Evolutionary conservation across 53 echinoderm and acorn worm genomes (phyloP), one percentile per base, ranked within the genome.

Genomic region (Paracentrotus lividus): DNA sequence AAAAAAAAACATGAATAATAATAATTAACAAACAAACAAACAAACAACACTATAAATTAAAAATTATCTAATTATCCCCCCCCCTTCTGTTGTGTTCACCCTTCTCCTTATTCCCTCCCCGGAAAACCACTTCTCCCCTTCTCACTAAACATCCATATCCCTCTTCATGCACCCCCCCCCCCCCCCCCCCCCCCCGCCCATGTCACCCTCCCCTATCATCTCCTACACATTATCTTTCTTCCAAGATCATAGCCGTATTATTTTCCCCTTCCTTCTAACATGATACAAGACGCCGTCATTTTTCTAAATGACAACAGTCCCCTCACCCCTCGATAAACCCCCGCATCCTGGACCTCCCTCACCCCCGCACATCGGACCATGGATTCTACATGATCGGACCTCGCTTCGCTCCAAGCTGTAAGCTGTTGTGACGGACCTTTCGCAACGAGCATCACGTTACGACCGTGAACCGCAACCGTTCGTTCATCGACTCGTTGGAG

Each of bases 361-460:
- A 75, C 76, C 76, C 42, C 76, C 76, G 42, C 76, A 42, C 76
- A 42, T 16, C 76, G 42, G n/a, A n/a, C n/a, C n/a, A n/a, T n/a
- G n/a, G n/a, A n/a, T n/a, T n/a, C n/a, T n/a, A n/a, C n/a, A n/a
- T n/a, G n/a, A n/a, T n/a, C n/a, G n/a, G 14, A 75, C 26, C 42
- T 34, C 76, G 42, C 24, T 20, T 36, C 34, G 34, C 42, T 75
- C 58, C 58, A 58, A 58, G 58, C 58, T 58, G 18, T 58, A 58
- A 58, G 58, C 58, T 58, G 58, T 58, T 20, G 18, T 21, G 58
- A 24, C 24, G 21, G 58, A 58, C 58, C 23, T 58, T 58, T 21
- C 20, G 52, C 58, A 53, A 21, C 58, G 58, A 58, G 58, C 58
- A 58, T 58, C 58, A 58, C 58, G 58, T 58, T 58, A 58, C 58